Conservation (phyloP, 2,797 vertebrate species). For the Poecile montanus region DNA sequence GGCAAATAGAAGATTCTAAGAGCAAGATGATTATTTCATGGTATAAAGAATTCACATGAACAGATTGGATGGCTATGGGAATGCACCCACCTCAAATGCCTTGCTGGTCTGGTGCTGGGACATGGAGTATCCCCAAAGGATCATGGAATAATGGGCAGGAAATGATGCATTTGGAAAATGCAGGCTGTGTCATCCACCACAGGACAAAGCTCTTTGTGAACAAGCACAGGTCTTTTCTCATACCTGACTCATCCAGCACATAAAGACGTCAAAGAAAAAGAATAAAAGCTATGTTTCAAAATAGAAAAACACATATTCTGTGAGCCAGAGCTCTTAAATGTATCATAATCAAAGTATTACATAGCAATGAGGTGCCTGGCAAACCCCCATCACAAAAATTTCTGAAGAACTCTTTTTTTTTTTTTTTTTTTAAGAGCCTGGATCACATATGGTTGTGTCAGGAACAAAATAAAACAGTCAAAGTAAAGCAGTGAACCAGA, state of each 20-base stretch:
- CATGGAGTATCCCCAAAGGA: rapidly evolving
- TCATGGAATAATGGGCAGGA: slow-evolving; percentile 17
- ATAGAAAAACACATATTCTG: not conserved
- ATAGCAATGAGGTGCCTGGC: not conserved
- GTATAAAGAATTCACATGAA: not conserved
- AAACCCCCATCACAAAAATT: not conserved
- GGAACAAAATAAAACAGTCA: not conserved
- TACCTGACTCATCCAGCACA: slow-evolving; percentile 24
- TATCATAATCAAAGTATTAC: not conserved
- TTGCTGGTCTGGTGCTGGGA: not conserved
- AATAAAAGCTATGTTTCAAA: not conserved
- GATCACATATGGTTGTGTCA: not conserved
- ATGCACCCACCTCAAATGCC: not conserved
- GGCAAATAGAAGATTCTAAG: not conserved
- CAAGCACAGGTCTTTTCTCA: slow-evolving; percentile 7
- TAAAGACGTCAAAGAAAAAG: not conserved
- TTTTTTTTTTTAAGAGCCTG: not conserved
- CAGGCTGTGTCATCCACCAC: slow-evolving; percentile 40
- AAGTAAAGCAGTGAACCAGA: not conserved
- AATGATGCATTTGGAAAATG: slow-evolving; percentile 36
- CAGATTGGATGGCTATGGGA: not conserved
- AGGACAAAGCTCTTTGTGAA: slow-evolving; percentile 14
- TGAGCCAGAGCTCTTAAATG: not conserved
- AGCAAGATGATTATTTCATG: not conserved
- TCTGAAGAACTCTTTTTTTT: not conserved